Conservation (phyloP, 2,888 invertebrate species). For the Calameuta idolon region DNA sequence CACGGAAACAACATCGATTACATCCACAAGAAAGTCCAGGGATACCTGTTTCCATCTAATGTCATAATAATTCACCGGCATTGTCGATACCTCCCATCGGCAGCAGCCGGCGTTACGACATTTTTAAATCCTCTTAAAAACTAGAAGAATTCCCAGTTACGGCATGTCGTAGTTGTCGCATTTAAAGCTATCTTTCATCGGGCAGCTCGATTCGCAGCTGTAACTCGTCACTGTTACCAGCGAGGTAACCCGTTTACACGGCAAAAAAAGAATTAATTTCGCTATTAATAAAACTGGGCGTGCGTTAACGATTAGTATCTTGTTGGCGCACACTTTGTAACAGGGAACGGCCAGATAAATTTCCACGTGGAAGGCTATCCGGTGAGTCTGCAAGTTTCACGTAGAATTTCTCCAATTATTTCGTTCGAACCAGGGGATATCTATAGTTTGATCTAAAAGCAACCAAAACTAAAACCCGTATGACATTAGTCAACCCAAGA, state of each 20-base stretch:
- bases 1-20: background rate
- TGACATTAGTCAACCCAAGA: background rate
- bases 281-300: slow-evolving; percentile 57
- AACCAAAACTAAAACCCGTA: background rate
- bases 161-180: slow-evolving; percentile 25
- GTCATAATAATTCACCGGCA: slow-evolving; percentile 52
- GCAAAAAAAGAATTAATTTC: slow-evolving; percentile 51
- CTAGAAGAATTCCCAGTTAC: slow-evolving; percentile 38
- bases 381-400: background rate
- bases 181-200: slow-evolving; percentile 39
- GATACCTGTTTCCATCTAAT: slow-evolving; percentile 37
- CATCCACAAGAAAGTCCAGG: background rate
- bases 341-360: background rate
- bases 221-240: slow-evolving; percentile 40
- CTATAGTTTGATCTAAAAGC: background rate
- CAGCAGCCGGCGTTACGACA: slow-evolving; percentile 30
- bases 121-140: slow-evolving; percentile 47
- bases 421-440: background rate
- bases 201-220: slow-evolving; percentile 31
- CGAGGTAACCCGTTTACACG: slow-evolving; percentile 56
- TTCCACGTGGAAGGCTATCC: background rate
- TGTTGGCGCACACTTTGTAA: background rate
- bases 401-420: background rate
- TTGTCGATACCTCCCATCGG: slow-evolving; percentile 26
- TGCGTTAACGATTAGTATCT: slow-evolving; percentile 25